Percentiles rank a stretch among this genome's conserved stretches.
phyloP scores from a whole-genome alignment of 2,797 vertebrate species.

The Chiloscyllium punctatum region DNA sequence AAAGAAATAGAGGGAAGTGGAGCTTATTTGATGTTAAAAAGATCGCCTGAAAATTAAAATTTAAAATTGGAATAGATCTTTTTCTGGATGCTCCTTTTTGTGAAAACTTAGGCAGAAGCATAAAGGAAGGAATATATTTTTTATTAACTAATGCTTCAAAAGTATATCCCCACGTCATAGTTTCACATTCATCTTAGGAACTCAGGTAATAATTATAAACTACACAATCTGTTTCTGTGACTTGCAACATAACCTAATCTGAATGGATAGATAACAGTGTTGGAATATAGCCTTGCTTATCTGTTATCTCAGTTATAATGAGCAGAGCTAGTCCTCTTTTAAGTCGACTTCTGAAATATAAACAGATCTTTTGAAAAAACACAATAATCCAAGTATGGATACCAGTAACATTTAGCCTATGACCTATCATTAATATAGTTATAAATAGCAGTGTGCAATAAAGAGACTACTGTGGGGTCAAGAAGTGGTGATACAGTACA shows the following conservation, averaged over 20 bases:
- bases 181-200: background rate
- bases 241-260: background rate
- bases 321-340: background rate
- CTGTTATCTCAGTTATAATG: background rate
- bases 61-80: background rate
- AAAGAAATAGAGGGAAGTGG: background rate
- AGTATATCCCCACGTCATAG: background rate
- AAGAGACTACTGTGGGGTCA: background rate
- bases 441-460: background rate
- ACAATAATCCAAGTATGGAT: background rate
- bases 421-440: background rate
- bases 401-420: background rate
- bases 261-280: background rate
- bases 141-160: background rate
- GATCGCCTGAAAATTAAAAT: background rate
- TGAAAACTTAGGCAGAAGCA: background rate
- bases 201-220: background rate
- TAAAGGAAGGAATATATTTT: background rate
- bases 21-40: background rate
- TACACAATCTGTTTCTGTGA: background rate
- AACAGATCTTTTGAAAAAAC: conserved; percentile 15
- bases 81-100: background rate
- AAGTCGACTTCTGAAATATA: background rate
- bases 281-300: background rate
- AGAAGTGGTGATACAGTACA: background rate